Base-by-base conservation (phyloP, 2,113 vertebrate species). In the Stigmatopora argus region DNA sequence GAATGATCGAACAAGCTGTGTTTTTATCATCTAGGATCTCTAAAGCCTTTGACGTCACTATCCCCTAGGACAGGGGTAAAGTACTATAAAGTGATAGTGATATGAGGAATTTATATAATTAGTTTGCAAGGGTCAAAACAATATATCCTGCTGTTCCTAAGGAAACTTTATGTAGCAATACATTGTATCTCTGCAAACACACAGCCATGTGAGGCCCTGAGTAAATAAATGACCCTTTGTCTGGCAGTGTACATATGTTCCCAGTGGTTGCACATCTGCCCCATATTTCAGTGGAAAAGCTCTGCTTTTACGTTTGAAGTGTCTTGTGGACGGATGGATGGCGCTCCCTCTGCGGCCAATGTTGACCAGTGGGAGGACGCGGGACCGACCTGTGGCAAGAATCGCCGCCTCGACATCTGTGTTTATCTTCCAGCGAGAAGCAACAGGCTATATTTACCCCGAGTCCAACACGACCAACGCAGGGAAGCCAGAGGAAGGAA, bases 401-500 rank as follows among this genome's bases (percentile, higher is more conserved):
- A 83, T 83, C 79, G 79, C 82, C 70, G 83, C 83, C 79, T 86
- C 85, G 80, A 92, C 88, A 92, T 90, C 89, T 91, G 89, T 90
- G 88, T 90, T 90, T 92, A 89, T 90, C 83, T 89, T 88, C 79
- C 44, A 69, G 86, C 83, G 86, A 80, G 90, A 90, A 88, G 87
- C 89, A 89, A 89, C 86, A 83, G 74, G 78, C 89, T 90, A 90
- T 92, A 92, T 91, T 92, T 92, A 92, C 84, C 68, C 74, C 56
- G 26, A 55, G 88, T 82, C 86, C 88, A 90, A 89, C 84, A 85
- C 71, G 73, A 72, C 78, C 74, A 64, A 71, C 63, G 73, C 57
- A 74, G 64, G 73, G 55, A 41, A 82, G 58, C 64, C 58, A 53
- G 70, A 62, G 71, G 68, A 62, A 70, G 55, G 72, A 58, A 64